Evolutionary conservation across 2,797 vertebrate species (phyloP), one percentile per base, ranked within the genome.

Genomic region (Eulemur albifrons): DNA sequence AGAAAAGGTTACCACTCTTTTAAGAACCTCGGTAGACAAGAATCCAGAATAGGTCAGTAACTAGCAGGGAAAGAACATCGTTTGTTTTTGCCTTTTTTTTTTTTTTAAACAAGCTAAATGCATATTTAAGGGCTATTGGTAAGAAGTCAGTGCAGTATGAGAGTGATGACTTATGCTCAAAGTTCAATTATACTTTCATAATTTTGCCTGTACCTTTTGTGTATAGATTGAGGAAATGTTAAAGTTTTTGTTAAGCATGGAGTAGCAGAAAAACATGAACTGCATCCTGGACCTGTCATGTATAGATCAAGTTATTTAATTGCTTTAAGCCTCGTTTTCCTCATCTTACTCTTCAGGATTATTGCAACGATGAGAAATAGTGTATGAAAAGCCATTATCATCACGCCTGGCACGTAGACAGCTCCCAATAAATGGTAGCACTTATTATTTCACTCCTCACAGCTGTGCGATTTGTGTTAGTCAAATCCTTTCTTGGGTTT

Each of bases 301-400:
- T 57, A 18, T 9, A 48, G 57, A 21, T 59, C 8, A 61, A 92
- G 17, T 83, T 73, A 88, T 72, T 59, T 70, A 65, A 88, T 38
- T 9, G 10, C 18, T 40, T 70, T 61, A 38, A 86, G 63, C 38
- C 72, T 93, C 10, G 1, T 17, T 73, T 48, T 91, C 79, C 65
- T 94, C 38, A 61, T 45, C 69, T 40, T 65, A 30, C 57, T 92
- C 93, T 81, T 87, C 83, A 50, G n/a, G 82, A 48, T 89, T 86
- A 75, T 67, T 48, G 67, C 40, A 45, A 38, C 4, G 20, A 54
- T 86, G 88, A 93, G n/a, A 83, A 86, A 65, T 25, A n/a, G 20
- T 32, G 12, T 25, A 50, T 63, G n/a, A 48, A 77, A 57, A 96
- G 38, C 6, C 38, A 35, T 25, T 43, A 15, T 90, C 30, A 52